Percentiles rank a stretch among this genome's conserved stretches.
phyloP scores from a whole-genome alignment of 2,797 vertebrate genomes.

The Dicrostonyx torquatus region DNA sequence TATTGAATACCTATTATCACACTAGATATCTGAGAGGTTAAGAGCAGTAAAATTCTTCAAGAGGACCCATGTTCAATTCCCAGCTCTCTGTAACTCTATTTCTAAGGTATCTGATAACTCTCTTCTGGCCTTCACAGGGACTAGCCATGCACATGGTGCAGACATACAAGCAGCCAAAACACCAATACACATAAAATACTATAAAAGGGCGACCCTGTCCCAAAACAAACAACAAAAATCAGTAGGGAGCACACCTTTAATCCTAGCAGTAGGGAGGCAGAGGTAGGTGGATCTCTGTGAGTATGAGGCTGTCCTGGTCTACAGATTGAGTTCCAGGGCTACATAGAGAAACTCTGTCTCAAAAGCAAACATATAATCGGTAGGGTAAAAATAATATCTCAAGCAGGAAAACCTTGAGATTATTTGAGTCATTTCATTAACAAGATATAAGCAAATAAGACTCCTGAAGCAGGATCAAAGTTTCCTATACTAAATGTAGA shows the following conservation, averaged over 20 bases:
- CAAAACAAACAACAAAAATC: not conserved
- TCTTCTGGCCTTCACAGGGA: not conserved
- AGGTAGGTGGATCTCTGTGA: not conserved
- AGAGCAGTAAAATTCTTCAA: not conserved
- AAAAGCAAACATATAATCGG: not conserved
- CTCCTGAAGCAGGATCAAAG: not conserved
- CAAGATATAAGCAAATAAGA: conserved; percentile 45
- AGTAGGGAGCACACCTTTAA: not conserved
- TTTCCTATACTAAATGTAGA: not conserved
- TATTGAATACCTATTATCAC: conserved; percentile 24
- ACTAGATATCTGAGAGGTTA: conserved; percentile 20
- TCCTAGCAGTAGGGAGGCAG: not conserved
- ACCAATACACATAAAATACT: not conserved
- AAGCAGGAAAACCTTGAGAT: not conserved
- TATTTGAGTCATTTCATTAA: conserved; percentile 22
- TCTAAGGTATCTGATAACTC: not conserved
- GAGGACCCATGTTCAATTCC: not conserved
- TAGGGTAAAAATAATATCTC: not conserved
- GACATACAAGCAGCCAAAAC: not conserved
- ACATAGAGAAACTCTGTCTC: not conserved
- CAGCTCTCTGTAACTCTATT: not conserved
- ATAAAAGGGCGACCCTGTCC: not conserved
- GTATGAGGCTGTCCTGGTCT: not conserved
- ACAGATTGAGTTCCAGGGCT: not conserved
- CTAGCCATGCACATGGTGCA: not conserved